Evolutionary conservation across 92 coral and sea anemone genomes (phyloP).

Genomic region (Virgularia gustaviana): DNA sequence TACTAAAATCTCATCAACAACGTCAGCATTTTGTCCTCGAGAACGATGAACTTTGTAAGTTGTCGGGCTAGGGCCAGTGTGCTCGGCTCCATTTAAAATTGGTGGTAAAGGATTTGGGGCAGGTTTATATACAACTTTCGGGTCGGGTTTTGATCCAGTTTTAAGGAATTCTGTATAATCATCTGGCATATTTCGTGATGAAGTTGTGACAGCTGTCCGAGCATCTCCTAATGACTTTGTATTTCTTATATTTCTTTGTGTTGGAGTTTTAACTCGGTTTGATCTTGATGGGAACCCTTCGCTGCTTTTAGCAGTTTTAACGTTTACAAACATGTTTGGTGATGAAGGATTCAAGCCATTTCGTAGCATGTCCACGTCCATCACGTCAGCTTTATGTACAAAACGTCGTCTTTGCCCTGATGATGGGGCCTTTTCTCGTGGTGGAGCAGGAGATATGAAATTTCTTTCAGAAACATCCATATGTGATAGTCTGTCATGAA

Average conservation of each 20-base stretch:
- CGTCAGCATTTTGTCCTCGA: conserved; percentile 50
- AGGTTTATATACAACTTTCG: conserved; percentile 85
- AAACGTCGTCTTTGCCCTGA: conserved; percentile 55
- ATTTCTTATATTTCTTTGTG: conserved; percentile 70
- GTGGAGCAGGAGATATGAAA: conserved; percentile 77
- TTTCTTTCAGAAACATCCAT: neutral
- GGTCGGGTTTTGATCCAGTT: conserved; percentile 80
- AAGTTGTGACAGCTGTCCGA: conserved; percentile 48
- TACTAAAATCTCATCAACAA: conserved; percentile 78
- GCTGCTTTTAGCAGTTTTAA: conserved; percentile 74
- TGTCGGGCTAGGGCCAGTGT: conserved; percentile 48
- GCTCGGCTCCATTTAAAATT: conserved; percentile 60
- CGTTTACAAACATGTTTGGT: conserved; percentile 72
- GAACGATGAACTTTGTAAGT: conserved; percentile 67
- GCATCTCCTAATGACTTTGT: conserved; percentile 45
- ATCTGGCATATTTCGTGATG: conserved; percentile 65
- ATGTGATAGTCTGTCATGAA: conserved; percentile 31
- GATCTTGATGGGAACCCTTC: conserved; percentile 79
- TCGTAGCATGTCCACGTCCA: conserved; percentile 51
- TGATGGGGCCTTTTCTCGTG: conserved; percentile 70
- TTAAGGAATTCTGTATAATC: conserved; percentile 86
- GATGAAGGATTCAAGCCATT: conserved; percentile 81
- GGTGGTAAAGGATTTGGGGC: conserved; percentile 98
- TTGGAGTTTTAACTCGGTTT: conserved; percentile 64
- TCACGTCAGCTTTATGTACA: conserved; percentile 58